Evolutionary conservation across 2,797 vertebrate species (phyloP).

Genomic region (Enteromius afrohamiltoni): DNA sequence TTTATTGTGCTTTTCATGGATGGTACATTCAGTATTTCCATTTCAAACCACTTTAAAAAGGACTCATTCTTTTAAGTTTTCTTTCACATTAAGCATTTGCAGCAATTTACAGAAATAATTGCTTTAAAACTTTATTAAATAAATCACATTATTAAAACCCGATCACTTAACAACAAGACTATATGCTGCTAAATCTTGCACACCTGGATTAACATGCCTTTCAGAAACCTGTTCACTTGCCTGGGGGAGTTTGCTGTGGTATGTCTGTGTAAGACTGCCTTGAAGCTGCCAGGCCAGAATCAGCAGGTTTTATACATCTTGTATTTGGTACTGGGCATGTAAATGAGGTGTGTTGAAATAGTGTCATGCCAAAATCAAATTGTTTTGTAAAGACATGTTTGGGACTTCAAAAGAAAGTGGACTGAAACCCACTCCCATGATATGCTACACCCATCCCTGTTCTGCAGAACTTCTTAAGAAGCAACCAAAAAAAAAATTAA

Average conservation of each 20-base stretch:
- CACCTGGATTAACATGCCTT: neutral
- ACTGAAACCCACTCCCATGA: neutral
- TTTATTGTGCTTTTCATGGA: neutral
- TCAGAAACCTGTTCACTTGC: neutral
- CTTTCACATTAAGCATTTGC: neutral
- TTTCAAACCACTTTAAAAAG: neutral
- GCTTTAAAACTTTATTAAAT: neutral
- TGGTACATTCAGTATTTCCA: neutral
- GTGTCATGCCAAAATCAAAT: neutral
- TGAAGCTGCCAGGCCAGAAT: neutral
- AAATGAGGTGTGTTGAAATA: neutral
- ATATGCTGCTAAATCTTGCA: neutral
- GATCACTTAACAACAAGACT: neutral
- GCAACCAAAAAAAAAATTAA: neutral
- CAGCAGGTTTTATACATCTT: neutral
- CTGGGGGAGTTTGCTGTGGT: neutral
- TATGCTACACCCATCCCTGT: neutral
- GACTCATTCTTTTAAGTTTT: neutral
- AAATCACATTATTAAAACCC: neutral
- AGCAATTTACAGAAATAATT: neutral
- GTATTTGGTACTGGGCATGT: neutral
- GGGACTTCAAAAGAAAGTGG: neutral
- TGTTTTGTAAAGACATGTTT: slow-evolving; percentile 9
- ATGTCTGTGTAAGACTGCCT: neutral
- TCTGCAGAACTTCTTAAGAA: neutral